Evolutionary conservation across 2,888 invertebrate genomes (phyloP).

Genomic region (Ormyrus pomaceus): DNA sequence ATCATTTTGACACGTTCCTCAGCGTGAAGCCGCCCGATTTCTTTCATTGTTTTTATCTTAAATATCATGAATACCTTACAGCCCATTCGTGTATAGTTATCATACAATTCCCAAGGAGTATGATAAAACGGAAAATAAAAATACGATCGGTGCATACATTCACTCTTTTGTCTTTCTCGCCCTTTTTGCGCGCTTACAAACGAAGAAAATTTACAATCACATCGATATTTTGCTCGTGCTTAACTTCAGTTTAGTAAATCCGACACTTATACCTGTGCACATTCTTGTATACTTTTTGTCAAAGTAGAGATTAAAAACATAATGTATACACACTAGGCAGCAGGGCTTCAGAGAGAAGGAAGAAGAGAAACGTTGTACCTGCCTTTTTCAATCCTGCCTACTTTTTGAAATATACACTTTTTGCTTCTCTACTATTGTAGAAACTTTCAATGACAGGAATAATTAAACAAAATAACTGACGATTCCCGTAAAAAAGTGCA

Average conservation of each 20-base stretch:
- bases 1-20: constrained; percentile 24
- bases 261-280: constrained; percentile 26
- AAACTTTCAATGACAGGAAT: constrained; percentile 13
- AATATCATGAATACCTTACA: neutral
- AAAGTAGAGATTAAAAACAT: constrained; percentile 28
- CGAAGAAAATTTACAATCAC: constrained; percentile 58
- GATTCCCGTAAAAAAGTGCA: neutral
- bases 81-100: constrained; percentile 7
- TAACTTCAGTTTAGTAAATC: constrained; percentile 33
- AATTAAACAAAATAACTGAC: neutral
- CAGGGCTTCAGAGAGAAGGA: constrained; percentile 29
- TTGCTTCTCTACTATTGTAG: neutral
- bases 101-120: neutral
- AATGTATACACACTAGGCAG: constrained; percentile 37
- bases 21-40: constrained; percentile 22
- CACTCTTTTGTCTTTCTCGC: constrained; percentile 38
- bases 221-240: constrained; percentile 53
- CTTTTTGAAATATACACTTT: constrained; percentile 14
- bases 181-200: constrained; percentile 52
- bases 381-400: constrained; percentile 17
- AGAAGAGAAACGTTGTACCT: constrained; percentile 29
- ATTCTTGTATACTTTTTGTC: constrained; percentile 33
- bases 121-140: constrained; percentile 11
- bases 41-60: neutral
- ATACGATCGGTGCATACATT: constrained; percentile 25